Evolutionary conservation across 92 coral and sea anemone species (phyloP), one percentile per base, ranked within the genome.

Genomic region (Umimayanthus chanpuru): DNA sequence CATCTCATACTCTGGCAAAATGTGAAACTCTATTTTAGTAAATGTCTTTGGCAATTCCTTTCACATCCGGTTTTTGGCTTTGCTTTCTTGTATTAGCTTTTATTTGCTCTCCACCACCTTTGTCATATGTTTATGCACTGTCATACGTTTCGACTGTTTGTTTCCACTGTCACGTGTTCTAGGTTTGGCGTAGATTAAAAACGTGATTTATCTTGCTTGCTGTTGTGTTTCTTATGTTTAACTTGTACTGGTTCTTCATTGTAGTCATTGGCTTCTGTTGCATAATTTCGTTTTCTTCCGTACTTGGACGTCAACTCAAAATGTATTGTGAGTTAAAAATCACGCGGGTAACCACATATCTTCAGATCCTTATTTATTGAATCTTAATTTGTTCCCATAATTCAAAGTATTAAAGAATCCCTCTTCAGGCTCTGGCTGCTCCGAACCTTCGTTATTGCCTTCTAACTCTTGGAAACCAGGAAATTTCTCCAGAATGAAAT

Each of bases 291-390:
- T 49, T 89, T 82, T 66, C 88, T 84, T 28, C 88, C 91, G 85
- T 61, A 89, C 79, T 78, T 89, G 8, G 92, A 85, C 20, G 67
- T 43, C 32, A 86, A 55, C 32, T 85, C 85, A 85, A 85, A 89
- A 14, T 82, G 29, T 10, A 89, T 77, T 0, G 86, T 30, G 53
- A 50, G 76, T 85, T 89, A 26, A 90, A 56, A 20, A 81, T 20
- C 85, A 90, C 39, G 89, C 75, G 15, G 89, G 89, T 12, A 89
- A 76, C 92, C 92, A 89, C 92, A 89, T 89, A 50, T 89, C 89
- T 55, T 80, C 88, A 10, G 90, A 16, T 23, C 88, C 88, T 25
- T 74, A 90, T 61, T 88, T 88, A 58, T 90, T 87, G 58, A 87
- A 90, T 6, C 90, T 32, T 20, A 87, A 88, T 67, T 87, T 81